Evolutionary conservation across 2,797 vertebrate species (phyloP), one percentile per base, ranked within the genome.

Genomic region (Amblyopsis hoosieri): DNA sequence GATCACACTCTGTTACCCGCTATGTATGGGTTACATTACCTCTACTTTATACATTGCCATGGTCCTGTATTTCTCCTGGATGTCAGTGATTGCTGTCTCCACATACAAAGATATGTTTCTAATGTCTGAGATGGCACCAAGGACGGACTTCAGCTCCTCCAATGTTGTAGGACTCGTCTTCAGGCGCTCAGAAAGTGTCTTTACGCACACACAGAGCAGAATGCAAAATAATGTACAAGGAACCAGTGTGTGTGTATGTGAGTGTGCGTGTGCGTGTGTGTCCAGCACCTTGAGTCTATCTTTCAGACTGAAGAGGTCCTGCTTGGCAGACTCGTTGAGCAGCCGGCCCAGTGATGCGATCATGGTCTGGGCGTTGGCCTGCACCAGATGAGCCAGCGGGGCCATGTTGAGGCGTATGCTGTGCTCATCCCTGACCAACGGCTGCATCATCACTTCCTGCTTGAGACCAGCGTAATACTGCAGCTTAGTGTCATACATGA

Each of bases 31-130:
- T 37, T 37, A 37, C 33, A 37, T 5, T 82, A 99, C 98, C 62
- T 87, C 74, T 70, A 97, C 70, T 55, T 87, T 85, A 70, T 99
- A 96, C 85, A 95, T 89, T 0, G 73, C 79, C 74, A 99, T 78
- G 52, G 95, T 99, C 72, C 95, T 92, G 80, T 99, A 98, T 84
- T 90, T 86, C 84, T 99, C 98, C 72, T 92, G 86, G 19, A 97
- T 89, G 42, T 97, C 95, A 47, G 56, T 78, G 75, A 92, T 90
- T 17, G 90, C 93, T 73, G 97, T 69, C 69, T 98, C 97, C 80
- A 97, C 95, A 2, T 86, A 58, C 0, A 97, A 70, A 57, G 96
- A 94, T 82, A 95, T 93, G 51, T 76, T 73, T 75, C 75, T 92
- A 76, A 99, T 93, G 64, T 94, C 80, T 2, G 91, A 89, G 70